These are phyloP conservation scores for Parambassis ranga DNA, from an alignment of 2,797 vertebrate species.

Conservation along the genomic window DNA sequence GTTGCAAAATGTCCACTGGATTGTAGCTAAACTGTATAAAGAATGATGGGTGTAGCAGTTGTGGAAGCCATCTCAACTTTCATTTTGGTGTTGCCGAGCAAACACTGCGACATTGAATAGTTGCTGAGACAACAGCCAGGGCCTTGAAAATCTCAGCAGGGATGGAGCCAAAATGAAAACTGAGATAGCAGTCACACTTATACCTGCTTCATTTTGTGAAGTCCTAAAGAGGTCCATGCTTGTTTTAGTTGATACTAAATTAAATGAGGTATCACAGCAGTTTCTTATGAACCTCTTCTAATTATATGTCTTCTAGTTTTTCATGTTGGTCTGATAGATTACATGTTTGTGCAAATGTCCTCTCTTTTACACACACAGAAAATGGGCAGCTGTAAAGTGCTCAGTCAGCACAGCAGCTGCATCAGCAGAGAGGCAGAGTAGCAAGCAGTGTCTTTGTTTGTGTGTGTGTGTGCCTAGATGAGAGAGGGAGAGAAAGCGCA, in stretches of 20 bases:
- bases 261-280: background rate
- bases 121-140: conserved; percentile 42
- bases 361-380: conserved; percentile 31
- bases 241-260: background rate
- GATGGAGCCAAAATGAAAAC: conserved; percentile 56
- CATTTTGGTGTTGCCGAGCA: conserved; percentile 30
- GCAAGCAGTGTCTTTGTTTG: conserved; percentile 52
- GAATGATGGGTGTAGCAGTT: conserved; percentile 1
- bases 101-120: conserved; percentile 37
- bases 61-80: conserved; percentile 23
- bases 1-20: no score
- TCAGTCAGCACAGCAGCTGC: conserved; percentile 59
- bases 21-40: no score
- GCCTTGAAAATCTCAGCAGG: conserved; percentile 42
- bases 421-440: conserved; percentile 61
- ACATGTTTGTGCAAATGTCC: no score
- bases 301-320: conserved; percentile 10
- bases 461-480: conserved; percentile 10
- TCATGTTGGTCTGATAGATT: background rate
- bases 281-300: background rate
- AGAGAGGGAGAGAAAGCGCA: conserved; percentile 15
- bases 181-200: conserved; percentile 27
- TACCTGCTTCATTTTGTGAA: conserved; percentile 12
- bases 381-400: conserved; percentile 62
- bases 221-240: background rate